Base-by-base conservation (phyloP, 2,797 vertebrate species). In the Sebastes flavidus region DNA sequence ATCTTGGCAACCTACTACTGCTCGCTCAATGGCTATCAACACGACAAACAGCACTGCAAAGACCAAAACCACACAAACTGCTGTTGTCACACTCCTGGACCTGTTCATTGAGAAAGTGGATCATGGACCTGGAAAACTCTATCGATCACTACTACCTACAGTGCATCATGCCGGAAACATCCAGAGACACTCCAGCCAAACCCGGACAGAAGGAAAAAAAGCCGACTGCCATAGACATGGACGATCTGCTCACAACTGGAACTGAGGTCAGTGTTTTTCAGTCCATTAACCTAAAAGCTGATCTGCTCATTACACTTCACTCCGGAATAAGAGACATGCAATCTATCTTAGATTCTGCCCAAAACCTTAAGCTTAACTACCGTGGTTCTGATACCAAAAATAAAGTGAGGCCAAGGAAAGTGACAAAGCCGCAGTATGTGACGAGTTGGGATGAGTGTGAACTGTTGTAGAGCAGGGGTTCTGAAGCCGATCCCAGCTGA, bases 141-240 rank as follows among this genome's bases (percentile, higher is more conserved):
- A 52, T 52, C 8, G 8, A 52, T 52, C 49, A 52, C 49, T 52
- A n/a, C 18, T 52, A 52, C 49, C 18, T 52, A n/a, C 18, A n/a
- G 8, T n/a, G 49, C 49, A 52, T 1, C 18, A 52, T 52, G 49
- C 49, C 49, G 20, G 20, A 52, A 0, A 52, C 49, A 52, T n/a
- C 49, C 4, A 52, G 8, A 52, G 49, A 1, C 20, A n/a, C 49
- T 4, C 49, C 16, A 20, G 46, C 16, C 18, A 49, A 49, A 42
- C 46, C 0, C 8, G 46, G 46, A 2, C 18, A 18, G 0, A 49
- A 52, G 49, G 20, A 52, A 52, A 52, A 52, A 52, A 52, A 52
- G 8, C 8, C 0, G 46, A 49, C 49, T 52, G 46, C 49, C 49
- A 52, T 0, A n/a, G 20, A n/a, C 49, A 5, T 52, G 49, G 9